Conservation (phyloP, 2,113 vertebrate genomes). For the Nanorana parkeri region DNA sequence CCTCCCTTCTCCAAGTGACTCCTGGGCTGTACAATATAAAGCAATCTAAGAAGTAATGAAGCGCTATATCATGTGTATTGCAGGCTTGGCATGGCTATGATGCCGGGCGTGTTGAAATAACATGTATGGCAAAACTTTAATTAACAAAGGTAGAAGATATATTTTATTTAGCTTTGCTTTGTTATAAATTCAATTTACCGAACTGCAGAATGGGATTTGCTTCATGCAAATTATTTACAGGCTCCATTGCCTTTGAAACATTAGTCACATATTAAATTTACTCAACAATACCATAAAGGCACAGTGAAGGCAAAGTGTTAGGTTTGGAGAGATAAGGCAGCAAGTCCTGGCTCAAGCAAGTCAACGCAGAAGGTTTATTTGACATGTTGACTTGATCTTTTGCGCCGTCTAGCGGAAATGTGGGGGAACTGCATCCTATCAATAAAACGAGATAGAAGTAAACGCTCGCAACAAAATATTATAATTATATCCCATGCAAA, state of each 20-base stretch:
- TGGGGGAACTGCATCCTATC: slow-evolving; percentile 68
- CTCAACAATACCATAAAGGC: slow-evolving; percentile 36
- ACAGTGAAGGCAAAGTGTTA: background rate
- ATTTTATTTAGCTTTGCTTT: slow-evolving; percentile 34
- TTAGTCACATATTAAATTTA: slow-evolving; percentile 44
- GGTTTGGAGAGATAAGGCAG: slow-evolving; percentile 30
- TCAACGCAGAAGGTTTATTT: slow-evolving; percentile 42
- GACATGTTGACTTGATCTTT: slow-evolving; percentile 79
- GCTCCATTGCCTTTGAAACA: slow-evolving; percentile 50
- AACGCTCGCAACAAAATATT: background rate
- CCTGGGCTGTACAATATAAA: background rate
- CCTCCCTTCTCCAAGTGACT: background rate
- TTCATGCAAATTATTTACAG: slow-evolving; percentile 51
- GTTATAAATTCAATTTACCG: slow-evolving; percentile 47
- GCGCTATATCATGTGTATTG: slow-evolving; percentile 35
- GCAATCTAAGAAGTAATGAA: slow-evolving; percentile 16
- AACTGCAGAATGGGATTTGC: slow-evolving; percentile 27
- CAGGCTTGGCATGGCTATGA: slow-evolving; percentile 3
- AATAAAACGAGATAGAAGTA: background rate
- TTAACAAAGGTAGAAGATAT: slow-evolving; percentile 42
- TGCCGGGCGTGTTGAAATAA: slow-evolving; percentile 9
- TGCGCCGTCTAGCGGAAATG: slow-evolving; percentile 91
- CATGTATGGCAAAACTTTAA: slow-evolving; percentile 52
- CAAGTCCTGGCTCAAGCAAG: background rate
- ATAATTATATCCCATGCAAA: too few species aligned